A percentile compares a stretch with the other conserved stretches of the same genome.
Evolutionary conservation across 2,113 vertebrate genomes (phyloP).

Genomic region (Laterallus jamaicensis): DNA sequence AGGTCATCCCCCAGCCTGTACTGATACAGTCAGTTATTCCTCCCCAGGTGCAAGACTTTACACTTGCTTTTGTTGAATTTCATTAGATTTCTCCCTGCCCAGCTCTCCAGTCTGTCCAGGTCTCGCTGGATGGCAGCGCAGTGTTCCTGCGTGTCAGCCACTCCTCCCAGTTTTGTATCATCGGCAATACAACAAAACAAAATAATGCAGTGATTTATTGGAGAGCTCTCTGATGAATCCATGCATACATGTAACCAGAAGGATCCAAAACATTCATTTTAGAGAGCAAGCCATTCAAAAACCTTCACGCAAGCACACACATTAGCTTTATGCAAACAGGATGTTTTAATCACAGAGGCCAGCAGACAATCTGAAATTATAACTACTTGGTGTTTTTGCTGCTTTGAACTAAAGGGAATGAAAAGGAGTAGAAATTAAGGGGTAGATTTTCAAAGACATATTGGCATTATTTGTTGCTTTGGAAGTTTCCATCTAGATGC

Average conservation of each 20-base stretch:
- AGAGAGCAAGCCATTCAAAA: neutral
- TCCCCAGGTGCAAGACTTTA: too few species aligned
- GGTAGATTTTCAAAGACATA: neutral
- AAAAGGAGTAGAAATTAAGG: neutral
- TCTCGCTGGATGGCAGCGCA: too few species aligned
- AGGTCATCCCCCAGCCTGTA: too few species aligned
- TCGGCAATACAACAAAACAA: neutral
- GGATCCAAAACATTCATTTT: neutral
- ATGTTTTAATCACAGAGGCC: neutral
- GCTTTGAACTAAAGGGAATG: neutral
- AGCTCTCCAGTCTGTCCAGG: too few species aligned
- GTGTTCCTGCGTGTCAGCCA: too few species aligned
- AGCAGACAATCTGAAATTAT: neutral
- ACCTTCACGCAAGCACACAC: neutral
- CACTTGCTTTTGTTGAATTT: too few species aligned
- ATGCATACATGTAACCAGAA: neutral
- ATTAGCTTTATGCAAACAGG: accelerated
- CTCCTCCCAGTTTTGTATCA: too few species aligned
- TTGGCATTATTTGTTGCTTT: neutral
- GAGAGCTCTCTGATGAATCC: neutral
- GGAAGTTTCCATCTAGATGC: neutral
- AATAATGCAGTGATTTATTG: neutral
- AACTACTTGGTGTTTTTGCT: neutral
- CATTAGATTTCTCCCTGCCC: too few species aligned
- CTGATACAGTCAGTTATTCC: too few species aligned